Percentiles rank a stretch among this genome's conserved stretches.
Evolutionary conservation across 1,140 invertebrate genomes (phyloP).

Genomic region (Ectropis grisescens): DNA sequence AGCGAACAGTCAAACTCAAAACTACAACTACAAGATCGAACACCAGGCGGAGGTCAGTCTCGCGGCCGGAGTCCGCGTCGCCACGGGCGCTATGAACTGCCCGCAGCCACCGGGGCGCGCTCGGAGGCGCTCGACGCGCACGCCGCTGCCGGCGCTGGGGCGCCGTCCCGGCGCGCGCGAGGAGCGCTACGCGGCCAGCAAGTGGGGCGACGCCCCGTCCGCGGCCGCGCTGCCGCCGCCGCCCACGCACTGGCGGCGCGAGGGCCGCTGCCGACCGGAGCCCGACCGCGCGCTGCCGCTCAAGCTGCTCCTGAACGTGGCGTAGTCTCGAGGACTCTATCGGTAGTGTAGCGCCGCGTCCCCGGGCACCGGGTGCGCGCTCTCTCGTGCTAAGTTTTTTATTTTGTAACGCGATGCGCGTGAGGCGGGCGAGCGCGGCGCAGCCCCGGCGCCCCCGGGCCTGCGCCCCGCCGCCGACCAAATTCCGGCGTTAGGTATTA

Average conservation of each 20-base stretch:
- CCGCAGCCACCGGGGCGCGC: slow-evolving; percentile 12
- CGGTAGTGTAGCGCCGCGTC: slow-evolving; percentile 43
- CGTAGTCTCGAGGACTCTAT: slow-evolving; percentile 38
- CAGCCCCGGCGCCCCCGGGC: slow-evolving; percentile 13
- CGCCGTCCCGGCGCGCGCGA: slow-evolving; percentile 29
- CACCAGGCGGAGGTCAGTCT: no score
- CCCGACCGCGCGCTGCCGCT: slow-evolving; percentile 50
- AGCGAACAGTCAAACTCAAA: no score
- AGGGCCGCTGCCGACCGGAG: slow-evolving; percentile 45
- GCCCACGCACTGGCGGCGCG: slow-evolving; percentile 60
- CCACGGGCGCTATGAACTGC: slow-evolving; percentile 8
- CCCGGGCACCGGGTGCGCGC: slow-evolving; percentile 26
- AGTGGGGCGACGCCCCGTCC: slow-evolving; percentile 63
- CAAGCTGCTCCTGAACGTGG: slow-evolving; percentile 56
- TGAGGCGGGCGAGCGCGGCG: slow-evolving; percentile 18
- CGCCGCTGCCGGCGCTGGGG: slow-evolving; percentile 14
- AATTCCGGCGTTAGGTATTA: slow-evolving; percentile 67
- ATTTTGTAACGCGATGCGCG: slow-evolving; percentile 44
- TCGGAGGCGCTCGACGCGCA: slow-evolving; percentile 23
- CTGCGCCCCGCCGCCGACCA: slow-evolving; percentile 33
- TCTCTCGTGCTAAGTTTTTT: slow-evolving; percentile 57
- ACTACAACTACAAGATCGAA: slow-evolving; percentile 9
- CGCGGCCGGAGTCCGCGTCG: no score
- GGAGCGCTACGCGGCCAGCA: slow-evolving; percentile 58
- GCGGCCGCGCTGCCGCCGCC: slow-evolving; percentile 58